Conservation (phyloP, 2,888 invertebrate species). For the Limenitis camilla region DNA sequence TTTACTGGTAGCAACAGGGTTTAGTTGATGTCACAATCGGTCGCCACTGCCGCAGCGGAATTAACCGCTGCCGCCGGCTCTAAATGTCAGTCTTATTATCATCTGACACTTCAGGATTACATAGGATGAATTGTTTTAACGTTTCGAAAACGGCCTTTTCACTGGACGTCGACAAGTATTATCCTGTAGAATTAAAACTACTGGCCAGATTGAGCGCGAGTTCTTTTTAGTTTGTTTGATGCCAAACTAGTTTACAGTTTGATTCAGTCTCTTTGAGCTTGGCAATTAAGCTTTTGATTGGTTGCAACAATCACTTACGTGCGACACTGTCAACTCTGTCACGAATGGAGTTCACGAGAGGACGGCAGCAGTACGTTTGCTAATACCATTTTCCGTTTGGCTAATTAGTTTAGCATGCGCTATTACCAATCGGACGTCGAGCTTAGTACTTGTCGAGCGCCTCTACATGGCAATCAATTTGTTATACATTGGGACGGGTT, state of each 20-base stretch:
- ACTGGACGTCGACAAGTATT: constrained; percentile 56
- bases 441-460: constrained; percentile 53
- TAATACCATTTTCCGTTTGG: constrained; percentile 72
- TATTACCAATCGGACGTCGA: constrained; percentile 70
- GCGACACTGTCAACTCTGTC: constrained; percentile 63
- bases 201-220: constrained; percentile 36
- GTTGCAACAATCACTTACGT: constrained; percentile 67
- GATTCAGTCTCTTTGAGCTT: constrained; percentile 42
- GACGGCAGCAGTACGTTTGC: constrained; percentile 52
- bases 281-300: constrained; percentile 66
- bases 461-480: constrained; percentile 67
- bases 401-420: constrained; percentile 73
- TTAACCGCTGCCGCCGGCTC: constrained; percentile 60
- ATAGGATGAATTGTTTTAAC: constrained; percentile 72
- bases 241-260: constrained; percentile 42
- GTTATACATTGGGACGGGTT: constrained; percentile 67
- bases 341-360: constrained; percentile 59
- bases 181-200: constrained; percentile 59
- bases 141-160: constrained; percentile 56
- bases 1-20: constrained; percentile 65
- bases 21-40: constrained; percentile 69
- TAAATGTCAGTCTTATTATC: constrained; percentile 74
- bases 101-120: constrained; percentile 70
- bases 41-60: constrained; percentile 61
- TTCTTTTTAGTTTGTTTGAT: constrained; percentile 36